Base-by-base conservation (phyloP, 2,113 vertebrate species). In the Mastomys coucha region DNA sequence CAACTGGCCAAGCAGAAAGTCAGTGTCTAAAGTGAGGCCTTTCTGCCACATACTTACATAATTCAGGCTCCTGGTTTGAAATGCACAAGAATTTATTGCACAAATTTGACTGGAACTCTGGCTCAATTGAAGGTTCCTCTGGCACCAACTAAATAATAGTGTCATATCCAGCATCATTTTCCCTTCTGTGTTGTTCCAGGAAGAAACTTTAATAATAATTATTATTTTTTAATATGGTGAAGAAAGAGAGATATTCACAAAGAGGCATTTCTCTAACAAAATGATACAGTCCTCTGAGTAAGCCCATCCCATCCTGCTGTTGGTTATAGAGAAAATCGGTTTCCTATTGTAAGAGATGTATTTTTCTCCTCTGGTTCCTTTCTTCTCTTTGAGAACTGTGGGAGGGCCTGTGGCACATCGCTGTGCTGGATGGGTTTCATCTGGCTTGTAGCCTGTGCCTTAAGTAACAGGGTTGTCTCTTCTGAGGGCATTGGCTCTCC, bases 161-260 rank as follows among this genome's bases (percentile, higher is more conserved):
- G 94, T 91, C 5, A 31, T 91, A 94, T 76, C 76, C n/a, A 85
- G 92, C 73, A 93, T 94, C 39, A 1, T 96, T 94, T 97, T 96
- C 24, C 7, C 11, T 87, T 94, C 85, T 96, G 67, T 97, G 88
- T 93, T 96, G 33, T 97, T 97, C 78, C 78, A 93, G 91, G 94
- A 97, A 97, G 92, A 95, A 97, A 85, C 81, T 91, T 96, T 95
- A 97, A 97, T 97, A 91, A 95, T 97, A 33, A 95, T 93, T 7
- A 91, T 97, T 97, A 76, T 94, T 96, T 97, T 97, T 96, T 96
- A 97, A 96, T 95, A 91, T 69, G 36, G 45, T 77, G 72, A 94
- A 94, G 91, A 95, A 97, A 26, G 51, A 56, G 78, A 58, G 1
- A 75, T 70, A 93, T 89, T 75, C 0, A 45, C 94, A n/a, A 49